Percentiles rank a stretch among this genome's conserved stretches.
These are phyloP conservation scores for Alaudala cheleensis DNA, from an alignment of 2,113 vertebrate genomes.

Conservation along the genomic window DNA sequence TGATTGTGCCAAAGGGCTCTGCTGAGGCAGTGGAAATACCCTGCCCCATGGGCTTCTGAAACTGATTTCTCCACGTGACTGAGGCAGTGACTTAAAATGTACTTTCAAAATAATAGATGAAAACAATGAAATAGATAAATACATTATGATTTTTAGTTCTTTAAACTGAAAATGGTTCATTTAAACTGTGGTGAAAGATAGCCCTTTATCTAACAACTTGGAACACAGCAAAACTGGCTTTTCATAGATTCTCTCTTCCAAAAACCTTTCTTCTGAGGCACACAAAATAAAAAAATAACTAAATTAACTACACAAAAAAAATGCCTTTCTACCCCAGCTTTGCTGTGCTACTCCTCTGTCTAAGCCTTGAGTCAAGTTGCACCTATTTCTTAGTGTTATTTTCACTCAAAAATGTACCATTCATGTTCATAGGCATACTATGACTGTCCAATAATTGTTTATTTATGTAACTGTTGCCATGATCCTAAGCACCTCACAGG, in stretches of 20 bases:
- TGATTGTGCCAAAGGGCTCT: neutral
- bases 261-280: neutral
- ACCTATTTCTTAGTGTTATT: neutral
- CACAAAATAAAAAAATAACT: neutral
- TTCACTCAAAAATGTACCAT: neutral
- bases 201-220: neutral
- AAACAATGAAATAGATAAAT: neutral
- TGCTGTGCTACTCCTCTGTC: neutral
- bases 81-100: neutral
- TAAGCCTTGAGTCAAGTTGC: neutral
- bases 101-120: neutral
- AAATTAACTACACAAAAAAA: neutral
- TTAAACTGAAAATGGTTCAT: too few species aligned
- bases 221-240: neutral
- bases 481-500: neutral
- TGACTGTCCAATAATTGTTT: neutral
- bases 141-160: neutral
- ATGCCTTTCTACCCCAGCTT: neutral
- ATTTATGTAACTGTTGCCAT: neutral
- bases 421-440: fast-evolving
- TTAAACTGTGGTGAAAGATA: neutral
- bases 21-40: neutral
- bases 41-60: neutral
- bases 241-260: neutral
- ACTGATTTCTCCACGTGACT: neutral